Base-by-base conservation (phyloP, 2,797 vertebrate genomes). In the Characodon lateralis region DNA sequence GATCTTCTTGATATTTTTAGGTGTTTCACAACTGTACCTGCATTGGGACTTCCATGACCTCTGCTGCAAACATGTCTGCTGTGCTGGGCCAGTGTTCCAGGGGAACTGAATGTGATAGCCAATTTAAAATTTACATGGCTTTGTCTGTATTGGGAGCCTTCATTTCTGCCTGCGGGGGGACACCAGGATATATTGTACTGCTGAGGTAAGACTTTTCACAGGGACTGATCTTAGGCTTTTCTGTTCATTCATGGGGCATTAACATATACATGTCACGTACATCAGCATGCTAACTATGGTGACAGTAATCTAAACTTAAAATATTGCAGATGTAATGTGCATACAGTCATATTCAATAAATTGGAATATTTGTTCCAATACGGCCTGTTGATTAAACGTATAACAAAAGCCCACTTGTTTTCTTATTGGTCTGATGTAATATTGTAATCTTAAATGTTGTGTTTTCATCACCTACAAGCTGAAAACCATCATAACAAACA, bases 1-100 rank as follows among this genome's bases (percentile, higher is more conserved):
- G 6, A 53, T 55, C 28, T 12, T 74, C 50, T 84, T 63, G 2
- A n/a, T 63, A 31, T 8, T 48, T 77, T 51, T 10, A 99, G 98
- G 87, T 94, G 26, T 99, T 97, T 89, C 95, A 97, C 89, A 99
- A 99, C 91, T 99, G 98, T 83, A 96, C 96, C 72, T 99, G 98
- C 1, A 78, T 97, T 71, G 89, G 59, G 41, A 91, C 88, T 14
- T 71, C 83, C 26, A 63, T 81, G 43, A 71, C 79, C 9, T 89
- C 94, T 4, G 88, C 26, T 10, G 56, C 71, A 61, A 97, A 95
- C 76, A 93, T 88, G 79, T 98, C 97, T 3, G 94, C 94, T 13
- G 88, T 95, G 46, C 78, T 96, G 83, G 98, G 98, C 35, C 96
- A 95, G 39, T 99, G 98, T 74, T 90, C 96, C 51, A 96, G 96